Evolutionary conservation across 1,140 invertebrate species (phyloP).

Genomic region (Philotrypesis tridentata): DNA sequence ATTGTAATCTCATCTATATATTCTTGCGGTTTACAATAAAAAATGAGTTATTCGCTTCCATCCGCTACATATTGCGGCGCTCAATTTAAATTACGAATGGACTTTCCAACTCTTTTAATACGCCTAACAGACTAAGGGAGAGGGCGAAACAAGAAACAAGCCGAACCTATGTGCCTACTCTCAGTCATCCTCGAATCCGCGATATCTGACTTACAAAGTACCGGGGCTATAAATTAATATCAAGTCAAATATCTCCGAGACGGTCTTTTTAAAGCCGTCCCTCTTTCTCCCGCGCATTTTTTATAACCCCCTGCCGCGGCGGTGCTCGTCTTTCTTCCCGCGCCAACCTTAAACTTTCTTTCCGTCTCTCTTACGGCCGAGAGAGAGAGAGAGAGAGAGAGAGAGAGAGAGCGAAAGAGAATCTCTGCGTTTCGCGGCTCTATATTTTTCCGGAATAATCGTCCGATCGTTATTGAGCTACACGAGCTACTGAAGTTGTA

Average conservation of each 20-base stretch:
- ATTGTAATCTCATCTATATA: too few species aligned
- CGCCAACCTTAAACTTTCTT: neutral
- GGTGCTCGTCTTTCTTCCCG: neutral
- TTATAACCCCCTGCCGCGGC: neutral
- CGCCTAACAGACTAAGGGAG: too few species aligned
- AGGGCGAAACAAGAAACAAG: neutral
- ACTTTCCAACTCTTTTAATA: too few species aligned
- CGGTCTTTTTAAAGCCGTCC: neutral
- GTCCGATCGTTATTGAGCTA: constrained; percentile 28
- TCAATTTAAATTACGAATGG: too few species aligned
- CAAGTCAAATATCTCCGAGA: constrained; percentile 20
- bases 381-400: too few species aligned
- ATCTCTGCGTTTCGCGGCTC: constrained; percentile 1
- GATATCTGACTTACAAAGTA: constrained; percentile 17
- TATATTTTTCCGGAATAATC: constrained; percentile 44
- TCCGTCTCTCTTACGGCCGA: neutral
- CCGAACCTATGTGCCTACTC: too few species aligned
- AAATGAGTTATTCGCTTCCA: too few species aligned
- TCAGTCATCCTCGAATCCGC: too few species aligned
- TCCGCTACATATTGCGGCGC: too few species aligned
- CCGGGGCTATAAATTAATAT: constrained; percentile 42
- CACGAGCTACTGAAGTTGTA: neutral
- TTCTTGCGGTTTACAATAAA: too few species aligned
- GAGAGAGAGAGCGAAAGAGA: too few species aligned
- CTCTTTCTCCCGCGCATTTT: constrained; percentile 21